These are phyloP conservation scores for Agrochola lota DNA, from an alignment of 2,888 invertebrate genomes.

Conservation along the genomic window DNA sequence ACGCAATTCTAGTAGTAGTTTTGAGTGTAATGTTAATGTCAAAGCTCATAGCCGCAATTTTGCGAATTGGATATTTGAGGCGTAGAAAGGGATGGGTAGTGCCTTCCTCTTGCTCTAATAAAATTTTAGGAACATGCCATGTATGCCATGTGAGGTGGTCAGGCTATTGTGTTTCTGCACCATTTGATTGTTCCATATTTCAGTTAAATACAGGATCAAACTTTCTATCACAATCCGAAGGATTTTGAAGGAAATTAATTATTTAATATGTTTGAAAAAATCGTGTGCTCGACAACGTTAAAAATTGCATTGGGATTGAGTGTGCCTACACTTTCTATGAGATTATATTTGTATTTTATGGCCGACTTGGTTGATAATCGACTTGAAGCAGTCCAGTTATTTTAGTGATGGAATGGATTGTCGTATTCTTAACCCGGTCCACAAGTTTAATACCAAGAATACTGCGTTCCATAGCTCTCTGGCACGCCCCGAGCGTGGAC, in stretches of 20 bases:
- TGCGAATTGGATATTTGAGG: not conserved
- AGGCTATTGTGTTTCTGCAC: not conserved
- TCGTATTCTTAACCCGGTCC: too few relatives aligned
- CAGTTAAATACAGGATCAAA: not conserved
- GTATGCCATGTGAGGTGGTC: not conserved
- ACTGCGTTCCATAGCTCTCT: too few relatives aligned
- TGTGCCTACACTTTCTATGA: too few relatives aligned
- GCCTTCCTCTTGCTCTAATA: not conserved
- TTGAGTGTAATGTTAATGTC: conserved; percentile 44
- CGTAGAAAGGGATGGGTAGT: not conserved
- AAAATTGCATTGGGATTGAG: too few relatives aligned
- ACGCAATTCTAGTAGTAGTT: conserved; percentile 39
- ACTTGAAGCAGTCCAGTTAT: not conserved
- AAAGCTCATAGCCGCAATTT: conserved; percentile 18
- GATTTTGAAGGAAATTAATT: not conserved
- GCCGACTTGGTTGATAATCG: not conserved
- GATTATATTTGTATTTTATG: not conserved
- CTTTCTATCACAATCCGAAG: not conserved
- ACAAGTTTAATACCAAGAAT: too few relatives aligned
- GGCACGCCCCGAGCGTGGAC: too few relatives aligned
- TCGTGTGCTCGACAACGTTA: not conserved
- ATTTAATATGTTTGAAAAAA: not conserved
- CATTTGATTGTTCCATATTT: not conserved
- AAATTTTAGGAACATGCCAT: not conserved
- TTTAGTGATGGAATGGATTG: too few relatives aligned